phyloP scores from a whole-genome alignment of 2,113 vertebrate genomes.

The Corythoichthys haematopterus region DNA sequence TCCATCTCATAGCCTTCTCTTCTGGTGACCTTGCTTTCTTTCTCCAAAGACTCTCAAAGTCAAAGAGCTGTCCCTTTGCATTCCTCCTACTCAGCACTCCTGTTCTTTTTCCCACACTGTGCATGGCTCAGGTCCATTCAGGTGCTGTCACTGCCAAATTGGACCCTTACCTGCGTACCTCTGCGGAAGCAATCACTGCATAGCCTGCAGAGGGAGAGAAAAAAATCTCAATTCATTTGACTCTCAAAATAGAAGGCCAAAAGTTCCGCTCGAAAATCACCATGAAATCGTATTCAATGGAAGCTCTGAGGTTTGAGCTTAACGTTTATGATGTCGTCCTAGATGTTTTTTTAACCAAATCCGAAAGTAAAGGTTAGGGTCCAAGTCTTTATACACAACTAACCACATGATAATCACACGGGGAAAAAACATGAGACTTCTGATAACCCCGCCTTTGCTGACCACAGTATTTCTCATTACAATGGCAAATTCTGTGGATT shows the following conservation, averaged over 20 bases:
- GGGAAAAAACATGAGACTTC: neutral
- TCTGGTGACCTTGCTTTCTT: slow-evolving; percentile 9
- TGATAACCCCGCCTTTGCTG: neutral
- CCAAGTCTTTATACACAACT: neutral
- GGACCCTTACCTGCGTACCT: slow-evolving; percentile 44
- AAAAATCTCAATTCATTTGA: slow-evolving; percentile 22
- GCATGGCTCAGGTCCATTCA: slow-evolving; percentile 50
- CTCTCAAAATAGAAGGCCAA: slow-evolving; percentile 19
- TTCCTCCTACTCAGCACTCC: slow-evolving; percentile 57
- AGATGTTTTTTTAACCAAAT: neutral
- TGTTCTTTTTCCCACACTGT: slow-evolving; percentile 28
- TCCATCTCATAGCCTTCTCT: slow-evolving; percentile 13
- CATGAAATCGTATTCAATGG: neutral
- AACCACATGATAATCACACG: neutral
- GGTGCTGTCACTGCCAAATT: slow-evolving; percentile 51
- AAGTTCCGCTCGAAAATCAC: slow-evolving; percentile 1
- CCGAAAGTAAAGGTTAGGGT: neutral
- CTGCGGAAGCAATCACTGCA: slow-evolving; percentile 28
- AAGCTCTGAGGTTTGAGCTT: neutral
- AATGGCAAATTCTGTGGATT: neutral
- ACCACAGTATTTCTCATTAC: neutral
- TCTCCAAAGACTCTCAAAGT: slow-evolving; percentile 9
- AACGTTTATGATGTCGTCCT: neutral
- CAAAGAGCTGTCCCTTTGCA: slow-evolving; percentile 32
- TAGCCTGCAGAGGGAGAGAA: slow-evolving; percentile 22